Evolutionary conservation across 1,140 invertebrate species (phyloP).

Genomic region (Monochamus saltuarius): DNA sequence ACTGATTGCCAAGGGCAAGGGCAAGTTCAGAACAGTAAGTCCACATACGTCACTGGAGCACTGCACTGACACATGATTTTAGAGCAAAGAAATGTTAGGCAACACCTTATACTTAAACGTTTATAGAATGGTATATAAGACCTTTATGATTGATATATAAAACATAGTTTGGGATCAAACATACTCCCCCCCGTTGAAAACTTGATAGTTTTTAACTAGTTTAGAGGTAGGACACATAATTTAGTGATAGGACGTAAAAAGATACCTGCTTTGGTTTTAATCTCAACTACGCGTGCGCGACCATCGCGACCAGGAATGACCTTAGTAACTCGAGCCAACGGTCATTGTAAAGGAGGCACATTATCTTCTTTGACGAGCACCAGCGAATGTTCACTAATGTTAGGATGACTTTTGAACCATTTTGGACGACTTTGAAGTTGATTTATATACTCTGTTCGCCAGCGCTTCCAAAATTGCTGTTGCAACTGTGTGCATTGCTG

Average conservation of each 20-base stretch:
- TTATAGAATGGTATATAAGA: no score
- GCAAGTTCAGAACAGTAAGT: no score
- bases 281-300: constrained; percentile 4
- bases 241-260: constrained; percentile 5
- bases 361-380: constrained; percentile 47
- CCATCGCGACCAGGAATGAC: constrained; percentile 7
- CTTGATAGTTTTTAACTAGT: no score
- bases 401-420: not conserved
- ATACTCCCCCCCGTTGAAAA: no score
- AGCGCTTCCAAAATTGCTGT: constrained; percentile 39
- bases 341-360: constrained; percentile 46
- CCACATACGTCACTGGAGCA: no score
- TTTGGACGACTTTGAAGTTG: constrained; percentile 11
- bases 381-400: constrained; percentile 9
- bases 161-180: no score
- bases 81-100: no score
- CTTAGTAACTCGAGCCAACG: constrained; percentile 27
- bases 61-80: no score
- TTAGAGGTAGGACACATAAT: constrained; percentile 9
- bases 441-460: constrained; percentile 32
- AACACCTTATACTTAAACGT: no score
- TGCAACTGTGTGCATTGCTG: constrained; percentile 12
- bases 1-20: no score
- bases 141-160: no score
- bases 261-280: constrained; percentile 11